These are phyloP conservation scores for Littorina saxatilis DNA, from an alignment of 1,140 invertebrate species.

Conservation along the genomic window DNA sequence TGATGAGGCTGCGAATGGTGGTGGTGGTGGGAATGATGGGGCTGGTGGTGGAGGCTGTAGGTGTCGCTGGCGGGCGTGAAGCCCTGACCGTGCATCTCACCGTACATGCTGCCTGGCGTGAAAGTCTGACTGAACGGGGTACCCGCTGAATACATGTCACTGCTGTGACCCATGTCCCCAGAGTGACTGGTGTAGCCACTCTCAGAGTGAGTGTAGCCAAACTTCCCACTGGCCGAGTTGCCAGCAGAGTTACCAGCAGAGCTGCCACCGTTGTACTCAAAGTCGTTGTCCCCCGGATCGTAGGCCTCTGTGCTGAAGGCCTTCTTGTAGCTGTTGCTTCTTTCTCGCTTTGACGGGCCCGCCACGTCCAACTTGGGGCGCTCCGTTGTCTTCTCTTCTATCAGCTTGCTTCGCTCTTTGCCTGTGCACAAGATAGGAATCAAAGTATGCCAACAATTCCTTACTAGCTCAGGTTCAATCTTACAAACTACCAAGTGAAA, in stretches of 20 bases:
- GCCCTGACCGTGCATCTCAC: slow-evolving; percentile 37
- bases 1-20: slow-evolving; percentile 11
- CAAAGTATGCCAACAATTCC: no score
- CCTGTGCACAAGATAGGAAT: slow-evolving; percentile 53
- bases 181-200: slow-evolving; percentile 40
- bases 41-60: slow-evolving; percentile 27
- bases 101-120: slow-evolving; percentile 37
- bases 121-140: slow-evolving; percentile 41
- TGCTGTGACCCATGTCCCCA: slow-evolving; percentile 32
- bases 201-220: slow-evolving; percentile 36
- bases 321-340: slow-evolving; percentile 41
- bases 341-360: slow-evolving; percentile 50
- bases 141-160: slow-evolving; percentile 35
- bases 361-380: slow-evolving; percentile 72
- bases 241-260: no score
- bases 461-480: no score
- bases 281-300: slow-evolving; percentile 51
- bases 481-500: no score
- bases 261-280: slow-evolving; percentile 9
- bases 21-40: slow-evolving; percentile 22
- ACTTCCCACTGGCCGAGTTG: no score
- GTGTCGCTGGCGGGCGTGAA: slow-evolving; percentile 37
- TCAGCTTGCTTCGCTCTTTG: slow-evolving; percentile 78
- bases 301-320: slow-evolving; percentile 49
- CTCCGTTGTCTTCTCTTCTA: slow-evolving; percentile 80